phyloP scores from a whole-genome alignment of 1,140 invertebrate species.

The Planococcus citri region DNA sequence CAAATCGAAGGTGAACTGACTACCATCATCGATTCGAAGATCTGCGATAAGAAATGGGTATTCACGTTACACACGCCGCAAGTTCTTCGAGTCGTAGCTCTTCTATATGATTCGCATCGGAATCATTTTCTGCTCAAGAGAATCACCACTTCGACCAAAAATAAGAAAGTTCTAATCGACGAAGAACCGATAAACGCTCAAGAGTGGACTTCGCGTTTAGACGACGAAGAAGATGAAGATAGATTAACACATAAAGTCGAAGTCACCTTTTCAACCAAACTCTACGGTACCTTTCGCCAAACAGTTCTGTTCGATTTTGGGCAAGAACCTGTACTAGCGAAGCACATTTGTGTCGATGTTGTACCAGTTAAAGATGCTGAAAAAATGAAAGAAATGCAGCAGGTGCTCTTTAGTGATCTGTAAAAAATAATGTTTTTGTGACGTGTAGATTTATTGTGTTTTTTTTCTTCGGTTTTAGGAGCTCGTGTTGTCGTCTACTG shows the following conservation, averaged over 20 bases:
- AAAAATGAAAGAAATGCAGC: conserved; percentile 50
- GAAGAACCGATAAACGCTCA: conserved; percentile 36
- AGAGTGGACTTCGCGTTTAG: conserved; percentile 40
- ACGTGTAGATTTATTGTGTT: too few species aligned
- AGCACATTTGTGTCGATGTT: conserved; percentile 64
- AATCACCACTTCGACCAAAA: conserved; percentile 23
- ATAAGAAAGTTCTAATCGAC: conserved; percentile 26
- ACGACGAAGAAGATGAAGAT: conserved; percentile 20
- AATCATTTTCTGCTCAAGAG: conserved; percentile 50
- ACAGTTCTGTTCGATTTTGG: conserved; percentile 68
- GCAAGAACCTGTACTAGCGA: conserved; percentile 50
- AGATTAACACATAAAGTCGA: conserved; percentile 45
- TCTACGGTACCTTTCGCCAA: conserved; percentile 71
- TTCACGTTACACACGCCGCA: conserved; percentile 43
- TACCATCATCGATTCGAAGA: conserved; percentile 51
- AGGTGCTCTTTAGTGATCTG: too few species aligned
- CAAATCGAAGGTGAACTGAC: conserved; percentile 46
- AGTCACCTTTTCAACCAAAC: conserved; percentile 54
- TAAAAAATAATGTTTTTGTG: too few species aligned
- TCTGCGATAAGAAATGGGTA: conserved; percentile 50
- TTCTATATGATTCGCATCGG: conserved; percentile 56
- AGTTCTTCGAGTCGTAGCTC: conserved; percentile 45
- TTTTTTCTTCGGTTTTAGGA: conserved; percentile 32
- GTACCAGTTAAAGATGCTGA: conserved; percentile 52
- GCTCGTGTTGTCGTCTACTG: conserved; percentile 42